Base-by-base conservation (phyloP, 2,113 vertebrate species). In the Silurus glanis region DNA sequence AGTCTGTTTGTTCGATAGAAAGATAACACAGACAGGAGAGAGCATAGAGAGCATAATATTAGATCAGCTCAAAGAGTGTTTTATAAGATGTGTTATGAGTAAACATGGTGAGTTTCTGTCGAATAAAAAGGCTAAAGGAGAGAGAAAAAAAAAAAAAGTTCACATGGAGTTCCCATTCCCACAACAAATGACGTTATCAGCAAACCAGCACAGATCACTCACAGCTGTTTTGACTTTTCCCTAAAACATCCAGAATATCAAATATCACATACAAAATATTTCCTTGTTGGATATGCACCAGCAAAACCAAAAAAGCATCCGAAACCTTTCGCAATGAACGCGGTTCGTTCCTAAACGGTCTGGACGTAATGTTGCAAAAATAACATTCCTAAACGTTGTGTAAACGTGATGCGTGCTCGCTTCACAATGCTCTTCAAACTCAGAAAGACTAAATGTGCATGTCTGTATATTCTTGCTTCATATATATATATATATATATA, bases 1-100 rank as follows among this genome's bases (percentile, higher is more conserved):
- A 61, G 37, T 88, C 89, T 90, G 89, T 84, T 64, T 66, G 74
- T 66, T 67, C 51, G 78, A 80, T 37, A 84, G 49, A 84, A 58
- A 86, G 19, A 90, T 47, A 88, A 78, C 80, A 80, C 66, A 88
- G 78, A 80, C 56, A 87, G 84, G 10, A 87, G 64, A 87, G 67
- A 87, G 28, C n/a, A 58, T n/a, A 87, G 64, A 87, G 67, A 87
- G 28, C n/a, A 58, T n/a, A 76, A 67, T 13, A 8, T 82, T n/a
- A 84, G 78, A 81, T 66, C 69, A 23, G 56, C 37, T 10, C 16
- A 21, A 72, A 78, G 56, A 71, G 10, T 37, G 45, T 28, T 80
- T 80, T 80, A 59, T 23, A 78, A 59, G 64, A 16, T 81, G 45
- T 85, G 74, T 85, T 85, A 83, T 82, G 61, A 88, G 51, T 55